A percentile compares a stretch with the other conserved stretches of the same genome.
These are phyloP conservation scores for Pocillopora verrucosa DNA, from an alignment of 64 coral and sea anemone species.

Conservation along the genomic window DNA sequence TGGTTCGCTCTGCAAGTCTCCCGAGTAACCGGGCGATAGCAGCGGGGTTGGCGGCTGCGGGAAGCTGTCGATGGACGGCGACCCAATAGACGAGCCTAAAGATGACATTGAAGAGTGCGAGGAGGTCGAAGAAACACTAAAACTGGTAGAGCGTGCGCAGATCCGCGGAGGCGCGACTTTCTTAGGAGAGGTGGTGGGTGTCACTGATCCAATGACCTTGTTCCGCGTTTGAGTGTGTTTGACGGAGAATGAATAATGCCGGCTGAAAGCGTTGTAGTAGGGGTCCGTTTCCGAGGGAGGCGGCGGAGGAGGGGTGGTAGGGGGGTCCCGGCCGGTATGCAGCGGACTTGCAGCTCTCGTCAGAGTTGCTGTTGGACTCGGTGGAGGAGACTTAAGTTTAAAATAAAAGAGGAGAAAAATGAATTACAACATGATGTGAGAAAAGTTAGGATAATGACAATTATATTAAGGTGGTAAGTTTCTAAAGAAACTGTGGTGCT, in stretches of 20 bases:
- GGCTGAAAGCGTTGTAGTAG: slow-evolving; percentile 88
- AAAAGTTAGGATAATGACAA: too few species aligned
- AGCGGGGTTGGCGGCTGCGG: slow-evolving; percentile 80
- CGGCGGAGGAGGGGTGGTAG: slow-evolving; percentile 82
- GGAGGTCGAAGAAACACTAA: slow-evolving; percentile 91
- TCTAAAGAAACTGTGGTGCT: too few species aligned
- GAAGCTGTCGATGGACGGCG: slow-evolving; percentile 81
- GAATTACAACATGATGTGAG: neutral
- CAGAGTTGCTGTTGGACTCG: slow-evolving; percentile 73
- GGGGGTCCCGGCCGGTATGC: slow-evolving; percentile 58
- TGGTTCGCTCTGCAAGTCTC: slow-evolving; percentile 54
- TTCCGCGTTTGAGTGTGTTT: slow-evolving; percentile 71
- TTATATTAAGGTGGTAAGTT: too few species aligned
- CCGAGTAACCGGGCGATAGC: slow-evolving; percentile 35
- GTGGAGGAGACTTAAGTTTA: slow-evolving; percentile 69
- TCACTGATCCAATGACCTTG: slow-evolving; percentile 27
- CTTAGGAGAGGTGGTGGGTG: slow-evolving; percentile 65
- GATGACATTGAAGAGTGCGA: slow-evolving; percentile 85
- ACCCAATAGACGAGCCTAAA: slow-evolving; percentile 68
- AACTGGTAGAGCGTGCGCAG: slow-evolving; percentile 71
- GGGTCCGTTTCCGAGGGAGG: slow-evolving; percentile 80
- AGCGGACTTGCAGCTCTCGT: slow-evolving; percentile 39
- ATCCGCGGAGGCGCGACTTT: slow-evolving; percentile 43
- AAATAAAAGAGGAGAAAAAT: neutral
- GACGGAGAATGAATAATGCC: slow-evolving; percentile 90